Evolutionary conservation across 1,140 invertebrate species (phyloP).

Genomic region (Brachionus plicatilis): DNA sequence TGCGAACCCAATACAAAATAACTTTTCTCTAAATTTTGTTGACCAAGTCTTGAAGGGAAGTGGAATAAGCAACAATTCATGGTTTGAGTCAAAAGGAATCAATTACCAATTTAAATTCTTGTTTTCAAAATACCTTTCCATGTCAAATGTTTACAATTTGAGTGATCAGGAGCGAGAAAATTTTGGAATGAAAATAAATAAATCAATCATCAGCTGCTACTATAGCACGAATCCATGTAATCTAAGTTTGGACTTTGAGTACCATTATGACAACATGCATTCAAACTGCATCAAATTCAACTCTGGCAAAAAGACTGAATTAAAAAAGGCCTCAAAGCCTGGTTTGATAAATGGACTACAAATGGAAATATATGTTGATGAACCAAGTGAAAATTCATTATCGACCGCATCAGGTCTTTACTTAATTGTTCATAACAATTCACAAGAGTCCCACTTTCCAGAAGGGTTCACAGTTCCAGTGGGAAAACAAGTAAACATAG

Average conservation of each 20-base stretch:
- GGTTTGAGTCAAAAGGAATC: background rate
- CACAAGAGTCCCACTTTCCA: background rate
- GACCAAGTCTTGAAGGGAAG: background rate
- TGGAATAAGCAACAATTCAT: background rate
- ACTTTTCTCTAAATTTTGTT: background rate
- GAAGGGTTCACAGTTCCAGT: background rate
- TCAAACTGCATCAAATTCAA: slow-evolving; percentile 12
- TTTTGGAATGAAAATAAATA: background rate
- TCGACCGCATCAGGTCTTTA: background rate
- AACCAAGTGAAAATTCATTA: background rate
- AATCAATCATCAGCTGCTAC: background rate
- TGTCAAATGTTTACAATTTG: background rate
- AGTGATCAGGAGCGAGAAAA: background rate
- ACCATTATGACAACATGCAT: background rate
- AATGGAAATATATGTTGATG: background rate
- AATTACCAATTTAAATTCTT: background rate
- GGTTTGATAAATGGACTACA: background rate
- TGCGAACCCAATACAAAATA: background rate
- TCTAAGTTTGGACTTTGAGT: background rate
- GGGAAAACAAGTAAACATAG: background rate
- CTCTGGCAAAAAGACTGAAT: background rate
- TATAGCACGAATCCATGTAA: background rate
- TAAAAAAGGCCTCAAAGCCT: background rate
- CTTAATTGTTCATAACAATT: slow-evolving; percentile 17
- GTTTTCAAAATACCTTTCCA: background rate